Conservation (phyloP, 2,113 vertebrate species). For the Lepidothrix coronata region DNA sequence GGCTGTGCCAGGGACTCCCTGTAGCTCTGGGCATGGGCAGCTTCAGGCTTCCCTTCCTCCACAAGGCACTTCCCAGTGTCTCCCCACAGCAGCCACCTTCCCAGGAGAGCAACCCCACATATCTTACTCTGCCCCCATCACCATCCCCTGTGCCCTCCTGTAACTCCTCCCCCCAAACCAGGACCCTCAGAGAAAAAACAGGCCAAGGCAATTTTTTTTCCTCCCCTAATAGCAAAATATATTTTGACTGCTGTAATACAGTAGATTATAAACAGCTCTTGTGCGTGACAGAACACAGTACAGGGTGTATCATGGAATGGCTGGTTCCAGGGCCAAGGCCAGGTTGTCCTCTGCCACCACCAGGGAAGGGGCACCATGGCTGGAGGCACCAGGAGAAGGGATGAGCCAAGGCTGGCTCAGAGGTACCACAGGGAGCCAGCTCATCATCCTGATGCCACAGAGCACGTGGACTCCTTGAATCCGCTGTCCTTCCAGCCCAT, state of each 20-base stretch:
- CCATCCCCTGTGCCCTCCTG: background rate
- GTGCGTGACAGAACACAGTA: background rate
- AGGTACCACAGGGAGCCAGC: fast-evolving
- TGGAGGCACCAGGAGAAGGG: background rate
- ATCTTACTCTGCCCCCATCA: background rate
- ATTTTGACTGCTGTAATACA: conserved; percentile 55
- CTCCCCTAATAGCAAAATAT: conserved; percentile 63
- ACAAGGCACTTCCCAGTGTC: background rate
- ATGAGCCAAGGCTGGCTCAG: fast-evolving
- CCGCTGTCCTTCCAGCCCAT: background rate
- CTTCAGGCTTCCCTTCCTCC: background rate
- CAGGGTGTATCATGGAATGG: fast-evolving
- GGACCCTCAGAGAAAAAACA: background rate
- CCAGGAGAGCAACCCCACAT: background rate
- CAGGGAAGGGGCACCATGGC: fast-evolving
- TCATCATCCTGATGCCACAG: fast-evolving
- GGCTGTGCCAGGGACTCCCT: background rate
- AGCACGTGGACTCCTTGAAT: fast-evolving
- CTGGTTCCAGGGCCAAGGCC: background rate
- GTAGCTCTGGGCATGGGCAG: background rate
- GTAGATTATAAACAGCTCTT: conserved; percentile 38
- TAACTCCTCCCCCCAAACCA: background rate
- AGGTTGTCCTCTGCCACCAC: background rate
- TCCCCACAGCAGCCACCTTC: background rate
- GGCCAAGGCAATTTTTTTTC: background rate